Base-by-base conservation (phyloP, 2,113 vertebrate species). In the Craseonycteris thonglongyai region DNA sequence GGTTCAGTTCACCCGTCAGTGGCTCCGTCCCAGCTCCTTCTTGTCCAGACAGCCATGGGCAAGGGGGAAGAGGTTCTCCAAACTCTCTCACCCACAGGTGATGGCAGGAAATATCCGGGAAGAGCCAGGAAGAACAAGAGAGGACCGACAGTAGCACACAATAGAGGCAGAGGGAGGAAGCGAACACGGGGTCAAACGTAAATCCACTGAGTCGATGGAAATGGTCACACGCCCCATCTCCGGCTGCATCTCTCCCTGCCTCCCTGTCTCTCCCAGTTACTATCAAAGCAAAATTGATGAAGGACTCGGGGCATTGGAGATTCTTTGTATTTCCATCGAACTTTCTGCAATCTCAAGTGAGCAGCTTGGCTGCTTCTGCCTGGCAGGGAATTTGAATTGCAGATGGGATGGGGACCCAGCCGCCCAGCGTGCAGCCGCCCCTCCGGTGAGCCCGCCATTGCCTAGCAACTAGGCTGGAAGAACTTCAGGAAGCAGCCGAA, bases 351-450 rank as follows among this genome's bases (percentile, higher is more conserved):
- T 98, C 98, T 98, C 97, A 97, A 98, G 98, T 97, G 98, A 98
- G 98, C 98, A 98, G 98, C 98, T 98, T 98, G 98, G 98, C 98
- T 98, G 98, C 98, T 96, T 98, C 98, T 98, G 98, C 98, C 98
- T 98, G 98, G 98, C 98, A 98, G 98, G 94, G 98, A 98, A 98
- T 99, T 98, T 98, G 98, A 98, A 98, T 98, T 98, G 98, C 98
- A 98, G 98, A 98, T 99, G 94, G 97, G 97, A 97, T 42, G 24
- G 98, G 80, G 96, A 97, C 97, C 98, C 95, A 90, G 97, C 97
- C 93, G 95, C 97, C 98, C 95, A 92, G 98, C 96, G 80, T 98
- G 94, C 97, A 97, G 97, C 96, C 93, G 97, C 97, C 98, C 97
- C 98, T 98, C 97, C 94, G 96, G 97, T 98, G 97, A 95, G 91